A percentile compares a stretch with the other conserved stretches of the same genome.
Conservation (phyloP, 2,797 vertebrate species). For the Spondyliosoma cantharus region DNA sequence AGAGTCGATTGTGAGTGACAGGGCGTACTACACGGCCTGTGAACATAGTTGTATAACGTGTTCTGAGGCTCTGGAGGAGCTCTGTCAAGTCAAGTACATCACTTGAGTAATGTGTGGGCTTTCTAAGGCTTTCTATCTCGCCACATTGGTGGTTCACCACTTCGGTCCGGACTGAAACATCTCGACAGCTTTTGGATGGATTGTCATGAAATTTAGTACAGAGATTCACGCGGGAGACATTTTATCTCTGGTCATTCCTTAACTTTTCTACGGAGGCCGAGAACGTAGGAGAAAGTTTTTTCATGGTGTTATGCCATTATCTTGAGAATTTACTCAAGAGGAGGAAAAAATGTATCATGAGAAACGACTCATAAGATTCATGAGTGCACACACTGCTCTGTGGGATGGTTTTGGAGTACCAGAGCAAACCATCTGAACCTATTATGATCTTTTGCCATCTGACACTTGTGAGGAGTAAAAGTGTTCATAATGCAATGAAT, state of each 20-base stretch:
- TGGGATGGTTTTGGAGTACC: too few species aligned
- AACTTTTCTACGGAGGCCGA: not conserved
- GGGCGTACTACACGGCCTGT: not conserved
- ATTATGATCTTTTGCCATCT: too few species aligned
- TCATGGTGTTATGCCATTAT: too few species aligned
- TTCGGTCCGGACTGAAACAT: constrained; percentile 10
- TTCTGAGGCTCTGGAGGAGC: constrained; percentile 25
- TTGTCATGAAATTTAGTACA: not conserved
- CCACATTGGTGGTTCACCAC: not conserved
- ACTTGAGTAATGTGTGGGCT: constrained; percentile 22
- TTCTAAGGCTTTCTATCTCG: not conserved
- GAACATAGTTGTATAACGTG: constrained; percentile 23
- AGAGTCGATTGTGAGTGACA: constrained; percentile 15
- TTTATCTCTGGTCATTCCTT: not conserved
- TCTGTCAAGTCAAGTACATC: constrained; percentile 19
- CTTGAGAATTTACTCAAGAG: too few species aligned
- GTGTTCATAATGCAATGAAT: too few species aligned
- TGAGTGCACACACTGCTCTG: too few species aligned
- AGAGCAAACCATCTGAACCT: too few species aligned
- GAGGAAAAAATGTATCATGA: too few species aligned
- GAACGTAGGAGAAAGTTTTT: too few species aligned
- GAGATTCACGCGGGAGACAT: not conserved
- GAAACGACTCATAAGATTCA: too few species aligned
- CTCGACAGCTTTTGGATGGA: not conserved
- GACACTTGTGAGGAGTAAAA: too few species aligned